phyloP scores from a whole-genome alignment of 92 coral and sea anemone genomes.

The Diadumene lineata region DNA sequence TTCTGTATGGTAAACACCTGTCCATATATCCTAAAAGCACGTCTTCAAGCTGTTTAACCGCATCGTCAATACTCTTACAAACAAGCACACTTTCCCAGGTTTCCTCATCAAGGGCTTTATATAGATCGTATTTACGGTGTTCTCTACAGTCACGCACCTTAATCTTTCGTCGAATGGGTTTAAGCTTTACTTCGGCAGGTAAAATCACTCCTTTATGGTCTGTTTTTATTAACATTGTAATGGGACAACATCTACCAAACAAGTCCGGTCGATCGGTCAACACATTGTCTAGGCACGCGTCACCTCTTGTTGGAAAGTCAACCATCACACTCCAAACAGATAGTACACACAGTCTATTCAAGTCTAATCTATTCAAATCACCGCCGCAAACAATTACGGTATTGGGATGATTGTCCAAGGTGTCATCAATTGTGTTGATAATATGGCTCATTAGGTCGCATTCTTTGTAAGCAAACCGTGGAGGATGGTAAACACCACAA shows the following conservation, averaged over 20 bases:
- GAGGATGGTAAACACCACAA: background rate
- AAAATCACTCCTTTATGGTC: too few relatives aligned
- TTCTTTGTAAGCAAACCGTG: background rate
- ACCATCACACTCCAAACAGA: constrained; percentile 39
- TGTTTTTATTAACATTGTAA: constrained; percentile 11
- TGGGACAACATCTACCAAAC: constrained; percentile 17
- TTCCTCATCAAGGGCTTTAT: too few relatives aligned
- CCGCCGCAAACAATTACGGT: constrained; percentile 38
- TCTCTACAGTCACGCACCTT: too few relatives aligned
- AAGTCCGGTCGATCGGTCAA: constrained; percentile 34
- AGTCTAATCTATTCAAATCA: constrained; percentile 25
- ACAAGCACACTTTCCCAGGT: too few relatives aligned
- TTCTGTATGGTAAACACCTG: too few relatives aligned
- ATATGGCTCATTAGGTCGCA: background rate
- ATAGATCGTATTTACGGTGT: too few relatives aligned
- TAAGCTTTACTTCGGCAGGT: too few relatives aligned
- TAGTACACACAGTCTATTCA: constrained; percentile 17
- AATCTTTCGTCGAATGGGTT: too few relatives aligned
- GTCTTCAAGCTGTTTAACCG: too few relatives aligned
- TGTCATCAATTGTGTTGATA: constrained; percentile 2
- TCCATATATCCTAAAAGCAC: too few relatives aligned
- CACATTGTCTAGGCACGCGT: constrained; percentile 28
- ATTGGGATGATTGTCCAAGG: constrained; percentile 30
- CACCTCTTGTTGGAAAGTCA: constrained; percentile 49
- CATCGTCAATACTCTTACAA: too few relatives aligned